Evolutionary conservation across 2,888 invertebrate species (phyloP), one percentile per base, ranked within the genome.

Genomic region (Aphrophora alni): DNA sequence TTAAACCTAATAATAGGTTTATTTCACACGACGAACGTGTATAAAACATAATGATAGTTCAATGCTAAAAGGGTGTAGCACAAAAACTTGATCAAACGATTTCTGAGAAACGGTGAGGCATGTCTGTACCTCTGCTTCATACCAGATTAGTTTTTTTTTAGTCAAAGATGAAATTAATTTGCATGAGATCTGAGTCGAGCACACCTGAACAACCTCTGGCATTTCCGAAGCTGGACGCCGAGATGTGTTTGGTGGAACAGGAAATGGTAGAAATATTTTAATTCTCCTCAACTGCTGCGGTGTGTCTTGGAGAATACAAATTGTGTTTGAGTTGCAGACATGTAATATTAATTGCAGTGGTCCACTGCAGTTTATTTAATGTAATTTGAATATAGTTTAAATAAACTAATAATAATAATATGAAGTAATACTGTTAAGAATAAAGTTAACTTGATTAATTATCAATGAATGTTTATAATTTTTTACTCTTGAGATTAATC

Each of bases 131-230:
- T 21, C n/a, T 3, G 21, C n/a, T 21, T 59, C 2, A 2, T 44
- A 44, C 5, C 44, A 59, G 21, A 21, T 59, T 59, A 21, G 59
- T 59, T 59, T 59, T 59, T 21, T 1, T 21, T n/a, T 4, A 2
- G 59, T 21, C 12, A 21, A 44, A 10, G 44, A 59, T 59, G 59
- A 59, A 59, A 59, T 59, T 59, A 59, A 59, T 59, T 59, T 59
- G 59, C 59, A 59, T 59, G 10, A 59, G 59, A 59, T 59, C 59
- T 7, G 44, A 44, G 59, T 4, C 59, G 21, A 21, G 59, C 59
- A 59, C 59, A 59, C 59, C 59, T 59, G 59, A n/a, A 59, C 59
- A 59, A 59, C 59, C 59, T n/a, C 59, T 59, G 59, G 59, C 59
- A 59, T 59, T 59, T 59, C 59, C 59, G 59, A 59, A 3, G 59